These are phyloP conservation scores for Tragopan temminckii DNA, from an alignment of 2,797 vertebrate species.

Conservation along the genomic window DNA sequence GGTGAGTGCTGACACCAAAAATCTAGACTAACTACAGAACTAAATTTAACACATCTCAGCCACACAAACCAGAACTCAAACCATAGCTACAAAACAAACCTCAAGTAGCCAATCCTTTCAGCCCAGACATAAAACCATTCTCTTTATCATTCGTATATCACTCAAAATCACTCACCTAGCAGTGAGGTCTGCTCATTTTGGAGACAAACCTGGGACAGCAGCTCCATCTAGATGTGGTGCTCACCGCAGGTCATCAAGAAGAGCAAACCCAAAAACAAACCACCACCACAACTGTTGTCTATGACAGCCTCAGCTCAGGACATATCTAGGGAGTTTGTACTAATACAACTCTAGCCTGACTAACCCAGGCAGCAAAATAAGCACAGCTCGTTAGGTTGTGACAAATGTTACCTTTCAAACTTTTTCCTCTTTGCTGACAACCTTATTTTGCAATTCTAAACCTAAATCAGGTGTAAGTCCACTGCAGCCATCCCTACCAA, in stretches of 20 bases:
- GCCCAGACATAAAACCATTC: not conserved
- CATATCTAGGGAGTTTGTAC: not conserved
- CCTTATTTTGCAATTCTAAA: too few species aligned
- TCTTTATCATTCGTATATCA: not conserved
- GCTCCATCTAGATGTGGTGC: not conserved
- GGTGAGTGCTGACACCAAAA: not conserved
- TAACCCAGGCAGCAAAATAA: not conserved
- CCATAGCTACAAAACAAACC: not conserved
- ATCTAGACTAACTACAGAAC: not conserved
- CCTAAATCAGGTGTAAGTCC: too few species aligned
- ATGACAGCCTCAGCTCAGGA: rapidly evolving
- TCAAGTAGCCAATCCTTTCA: not conserved
- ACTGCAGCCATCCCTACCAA: too few species aligned
- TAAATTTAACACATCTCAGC: not conserved
- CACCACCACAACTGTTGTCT: not conserved
- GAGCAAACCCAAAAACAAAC: not conserved
- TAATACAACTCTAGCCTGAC: not conserved
- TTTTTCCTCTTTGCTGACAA: too few species aligned
- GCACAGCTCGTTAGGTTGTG: too few species aligned
- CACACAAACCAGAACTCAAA: not conserved
- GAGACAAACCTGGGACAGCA: not conserved
- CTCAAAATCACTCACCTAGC: not conserved
- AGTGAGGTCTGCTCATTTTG: not conserved
- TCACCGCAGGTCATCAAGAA: not conserved
- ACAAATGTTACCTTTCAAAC: too few species aligned